Evolutionary conservation across 2,797 vertebrate genomes (phyloP), one percentile per base, ranked within the genome.

Genomic region (Sparus aurata): DNA sequence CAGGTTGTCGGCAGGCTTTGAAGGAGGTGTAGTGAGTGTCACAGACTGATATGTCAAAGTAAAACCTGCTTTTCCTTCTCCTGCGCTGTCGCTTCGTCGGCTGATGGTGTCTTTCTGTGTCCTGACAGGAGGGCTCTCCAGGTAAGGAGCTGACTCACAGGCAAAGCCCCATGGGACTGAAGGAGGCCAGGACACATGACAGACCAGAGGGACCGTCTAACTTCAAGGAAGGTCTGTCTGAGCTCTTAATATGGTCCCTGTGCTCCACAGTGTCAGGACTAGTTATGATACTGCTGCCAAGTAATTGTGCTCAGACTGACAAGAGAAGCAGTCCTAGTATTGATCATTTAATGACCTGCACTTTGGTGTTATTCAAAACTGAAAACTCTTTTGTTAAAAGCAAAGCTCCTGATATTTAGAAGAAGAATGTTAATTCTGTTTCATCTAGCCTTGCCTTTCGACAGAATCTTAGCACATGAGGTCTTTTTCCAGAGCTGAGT

Each of bases 181-280:
- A 93, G 87, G 94, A n/a, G 72, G 90, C 2, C 20, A 80, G 93
- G 50, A 70, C 85, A 77, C 95, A 92, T 16, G 96, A 97, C 49
- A 96, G 94, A 84, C 87, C 95, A 67, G 96, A 97, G 57, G 94
- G 95, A 85, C 97, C 96, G 63, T 94, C 91, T 79, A 96, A 91
- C 70, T 86, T 97, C 71, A 97, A 95, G 70, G 97, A 98, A 87
- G 98, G 98, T 99, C 3, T 38, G 92, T 89, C 46, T 52, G 12
- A n/a, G 58, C 41, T 27, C 66, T 18, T 6, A 17, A 47, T 17
- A 12, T 3, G 3, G 10, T 53, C 23, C 47, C 22, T 45, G 10
- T 65, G n/a, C 47, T 45, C 20, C 69, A n/a, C 13, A 18, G 49
- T 10, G n/a, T 73, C 59, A 61, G 20, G 30, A 54, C 4, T 12